Evolutionary conservation across 35 echinoderm and acorn worm species (phyloP).

Genomic region (Holothuria glaberrima): DNA sequence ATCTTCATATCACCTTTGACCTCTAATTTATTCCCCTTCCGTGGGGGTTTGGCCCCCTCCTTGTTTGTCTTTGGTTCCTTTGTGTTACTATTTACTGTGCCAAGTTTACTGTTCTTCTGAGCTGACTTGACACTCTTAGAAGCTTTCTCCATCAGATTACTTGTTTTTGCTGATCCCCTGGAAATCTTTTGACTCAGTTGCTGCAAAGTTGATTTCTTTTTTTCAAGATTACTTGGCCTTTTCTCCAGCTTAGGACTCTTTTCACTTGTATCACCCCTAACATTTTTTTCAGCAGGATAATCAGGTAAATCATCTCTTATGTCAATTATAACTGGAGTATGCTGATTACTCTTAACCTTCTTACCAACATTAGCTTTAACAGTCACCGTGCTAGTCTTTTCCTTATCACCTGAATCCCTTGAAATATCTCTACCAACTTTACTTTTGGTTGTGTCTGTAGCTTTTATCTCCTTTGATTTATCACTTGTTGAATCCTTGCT

Average conservation of each 20-base stretch:
- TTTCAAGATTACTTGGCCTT: neutral
- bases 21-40: conserved; percentile 35
- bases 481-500: neutral
- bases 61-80: conserved; percentile 53
- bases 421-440: too few relatives aligned
- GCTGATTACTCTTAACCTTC: neutral
- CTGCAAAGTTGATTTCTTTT: conserved; percentile 36
- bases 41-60: conserved; percentile 3
- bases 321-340: conserved; percentile 78
- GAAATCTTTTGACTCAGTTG: conserved; percentile 3
- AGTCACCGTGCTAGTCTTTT: too few relatives aligned
- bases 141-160: conserved; percentile 8
- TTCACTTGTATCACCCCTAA: neutral
- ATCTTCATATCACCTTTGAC: conserved; percentile 53
- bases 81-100: conserved; percentile 35
- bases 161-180: neutral
- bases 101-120: conserved; percentile 15
- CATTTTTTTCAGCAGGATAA: neutral
- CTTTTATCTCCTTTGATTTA: neutral
- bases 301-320: conserved; percentile 61
- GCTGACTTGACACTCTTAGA: conserved; percentile 1
- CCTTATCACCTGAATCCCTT: too few relatives aligned
- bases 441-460: neutral
- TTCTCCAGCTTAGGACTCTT: conserved; percentile 10
- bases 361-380: too few relatives aligned